Conservation (phyloP, 2,888 invertebrate species). For the Conomelus anceps region DNA sequence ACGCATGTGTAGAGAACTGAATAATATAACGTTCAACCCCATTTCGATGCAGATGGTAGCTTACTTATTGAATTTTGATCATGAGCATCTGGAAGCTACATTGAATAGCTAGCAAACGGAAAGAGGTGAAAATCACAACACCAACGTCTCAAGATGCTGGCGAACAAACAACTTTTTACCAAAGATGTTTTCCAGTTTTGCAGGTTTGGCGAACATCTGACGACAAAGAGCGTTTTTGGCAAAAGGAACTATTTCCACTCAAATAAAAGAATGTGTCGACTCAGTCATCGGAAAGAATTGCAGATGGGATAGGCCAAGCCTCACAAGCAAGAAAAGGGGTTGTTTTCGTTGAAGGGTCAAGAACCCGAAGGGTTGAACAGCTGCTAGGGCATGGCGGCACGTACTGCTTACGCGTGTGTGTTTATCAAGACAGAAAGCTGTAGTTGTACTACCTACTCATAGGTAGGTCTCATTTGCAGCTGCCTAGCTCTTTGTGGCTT, state of each 20-base stretch:
- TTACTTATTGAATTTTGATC: neutral
- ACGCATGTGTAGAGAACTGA: neutral
- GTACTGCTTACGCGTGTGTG: neutral
- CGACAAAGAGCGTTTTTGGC: no score
- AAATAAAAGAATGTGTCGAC: neutral
- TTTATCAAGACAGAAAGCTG: neutral
- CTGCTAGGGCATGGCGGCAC: neutral
- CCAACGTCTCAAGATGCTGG: neutral
- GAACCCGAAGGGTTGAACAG: conserved; percentile 16
- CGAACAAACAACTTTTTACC: neutral
- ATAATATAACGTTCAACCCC: neutral
- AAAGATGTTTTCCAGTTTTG: neutral
- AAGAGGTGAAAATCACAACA: neutral
- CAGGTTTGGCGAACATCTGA: neutral
- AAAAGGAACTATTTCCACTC: neutral
- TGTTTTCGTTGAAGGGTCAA: conserved; percentile 13
- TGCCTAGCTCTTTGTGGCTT: neutral
- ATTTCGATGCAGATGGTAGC: neutral
- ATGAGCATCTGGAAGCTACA: neutral
- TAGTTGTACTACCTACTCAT: neutral
- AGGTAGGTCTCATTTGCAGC: neutral
- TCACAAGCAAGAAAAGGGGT: conserved; percentile 11
- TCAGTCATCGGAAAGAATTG: neutral
- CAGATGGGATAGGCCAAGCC: neutral
- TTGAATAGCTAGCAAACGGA: neutral